Evolutionary conservation across 2,888 invertebrate species (phyloP).

Genomic region (Drosophila neonasuta): DNA sequence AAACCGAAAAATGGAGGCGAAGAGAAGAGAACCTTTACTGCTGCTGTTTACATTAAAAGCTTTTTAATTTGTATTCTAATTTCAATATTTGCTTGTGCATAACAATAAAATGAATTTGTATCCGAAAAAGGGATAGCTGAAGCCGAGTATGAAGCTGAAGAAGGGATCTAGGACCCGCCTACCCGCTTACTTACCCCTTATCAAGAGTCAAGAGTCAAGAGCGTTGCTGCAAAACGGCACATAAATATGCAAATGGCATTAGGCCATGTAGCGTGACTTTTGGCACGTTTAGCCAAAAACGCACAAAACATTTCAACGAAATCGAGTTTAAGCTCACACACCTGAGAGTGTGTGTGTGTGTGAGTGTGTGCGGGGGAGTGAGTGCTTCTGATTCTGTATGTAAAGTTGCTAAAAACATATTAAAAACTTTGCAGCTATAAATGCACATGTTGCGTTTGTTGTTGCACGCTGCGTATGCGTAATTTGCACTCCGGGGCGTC

Average conservation of each 20-base stretch:
- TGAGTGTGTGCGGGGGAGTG: not conserved
- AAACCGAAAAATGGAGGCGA: not conserved
- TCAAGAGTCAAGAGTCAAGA: slow-evolving; percentile 12
- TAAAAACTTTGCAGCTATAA: slow-evolving; percentile 25
- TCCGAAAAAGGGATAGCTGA: slow-evolving; percentile 40
- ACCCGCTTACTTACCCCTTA: slow-evolving; percentile 2
- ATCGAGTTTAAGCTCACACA: slow-evolving; percentile 1
- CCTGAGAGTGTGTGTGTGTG: not conserved
- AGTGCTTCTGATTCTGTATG: not conserved
- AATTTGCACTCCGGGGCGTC: slow-evolving; percentile 43
- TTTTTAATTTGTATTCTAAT: slow-evolving; percentile 77
- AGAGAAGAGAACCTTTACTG: slow-evolving; percentile 34
- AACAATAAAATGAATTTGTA: slow-evolving; percentile 69
- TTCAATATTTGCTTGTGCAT: slow-evolving; percentile 71
- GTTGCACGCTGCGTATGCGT: slow-evolving; percentile 59
- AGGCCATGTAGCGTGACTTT: slow-evolving; percentile 71
- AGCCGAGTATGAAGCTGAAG: slow-evolving; percentile 3
- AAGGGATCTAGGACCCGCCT: not conserved
- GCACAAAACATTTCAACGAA: slow-evolving; percentile 14
- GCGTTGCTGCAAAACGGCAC: slow-evolving; percentile 25
- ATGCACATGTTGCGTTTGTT: slow-evolving; percentile 31
- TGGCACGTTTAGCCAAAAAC: slow-evolving; percentile 59
- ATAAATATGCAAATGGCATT: slow-evolving; percentile 73
- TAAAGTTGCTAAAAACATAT: slow-evolving; percentile 23
- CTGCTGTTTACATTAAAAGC: slow-evolving; percentile 73